Evolutionary conservation across 2,113 vertebrate species (phyloP).

Genomic region (Platichthys stellatus): DNA sequence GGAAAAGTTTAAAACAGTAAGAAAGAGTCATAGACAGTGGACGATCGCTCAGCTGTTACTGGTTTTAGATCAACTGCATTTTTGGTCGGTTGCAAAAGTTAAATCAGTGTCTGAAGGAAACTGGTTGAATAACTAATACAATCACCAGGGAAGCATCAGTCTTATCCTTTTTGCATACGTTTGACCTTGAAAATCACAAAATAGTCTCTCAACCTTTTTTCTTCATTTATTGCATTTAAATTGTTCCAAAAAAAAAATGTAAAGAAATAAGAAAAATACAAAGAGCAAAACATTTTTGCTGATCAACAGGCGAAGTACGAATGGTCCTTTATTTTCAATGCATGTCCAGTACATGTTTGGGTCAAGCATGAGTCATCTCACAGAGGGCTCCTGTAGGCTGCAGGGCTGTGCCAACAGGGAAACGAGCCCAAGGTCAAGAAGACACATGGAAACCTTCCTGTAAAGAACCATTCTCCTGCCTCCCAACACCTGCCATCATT

Average conservation of each 20-base stretch:
- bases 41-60: background rate
- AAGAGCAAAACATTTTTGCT: background rate
- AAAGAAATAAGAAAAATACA: background rate
- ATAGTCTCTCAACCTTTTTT: background rate
- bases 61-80: background rate
- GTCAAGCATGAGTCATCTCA: constrained; percentile 55
- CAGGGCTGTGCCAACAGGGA: constrained; percentile 54
- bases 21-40: constrained; percentile 6
- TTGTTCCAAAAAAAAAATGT: background rate
- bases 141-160: background rate
- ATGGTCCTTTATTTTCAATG: background rate
- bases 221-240: background rate
- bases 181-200: background rate
- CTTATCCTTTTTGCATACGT: background rate
- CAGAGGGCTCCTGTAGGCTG: constrained; percentile 49
- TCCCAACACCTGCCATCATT: constrained; percentile 50
- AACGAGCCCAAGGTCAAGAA: constrained; percentile 61
- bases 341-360: constrained; percentile 16
- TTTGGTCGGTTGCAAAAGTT: background rate
- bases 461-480: constrained; percentile 32
- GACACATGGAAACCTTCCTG: constrained; percentile 59
- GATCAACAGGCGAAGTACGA: background rate
- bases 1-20: constrained; percentile 11
- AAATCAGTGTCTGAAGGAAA: background rate
- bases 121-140: background rate